Evolutionary conservation across 2,113 vertebrate genomes (phyloP).

Genomic region (Sardina pilchardus): DNA sequence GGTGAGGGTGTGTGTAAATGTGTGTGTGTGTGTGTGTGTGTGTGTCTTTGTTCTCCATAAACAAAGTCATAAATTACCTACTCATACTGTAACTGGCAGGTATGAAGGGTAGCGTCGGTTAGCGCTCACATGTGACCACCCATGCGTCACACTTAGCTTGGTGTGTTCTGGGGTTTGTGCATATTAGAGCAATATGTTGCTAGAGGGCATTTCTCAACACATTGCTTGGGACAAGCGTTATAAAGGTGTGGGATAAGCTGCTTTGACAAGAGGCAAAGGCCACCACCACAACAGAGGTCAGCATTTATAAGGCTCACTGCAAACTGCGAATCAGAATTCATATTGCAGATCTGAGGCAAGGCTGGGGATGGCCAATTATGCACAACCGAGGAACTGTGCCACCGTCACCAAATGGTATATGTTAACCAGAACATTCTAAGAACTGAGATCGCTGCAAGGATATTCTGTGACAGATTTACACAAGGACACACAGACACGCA

Average conservation of each 20-base stretch:
- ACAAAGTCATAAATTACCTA: too few species aligned
- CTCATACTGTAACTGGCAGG: too few species aligned
- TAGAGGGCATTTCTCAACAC: neutral
- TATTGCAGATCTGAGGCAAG: neutral
- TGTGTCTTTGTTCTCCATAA: too few species aligned
- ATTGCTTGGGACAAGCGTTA: neutral
- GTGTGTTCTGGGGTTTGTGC: conserved; percentile 25
- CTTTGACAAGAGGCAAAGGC: neutral
- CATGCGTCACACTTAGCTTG: neutral
- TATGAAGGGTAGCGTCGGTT: too few species aligned
- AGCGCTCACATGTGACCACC: neutral
- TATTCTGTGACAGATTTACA: neutral
- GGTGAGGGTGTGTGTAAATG: too few species aligned
- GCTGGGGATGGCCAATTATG: too few species aligned
- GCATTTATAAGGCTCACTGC: neutral
- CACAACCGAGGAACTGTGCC: too few species aligned
- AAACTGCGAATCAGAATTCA: too few species aligned
- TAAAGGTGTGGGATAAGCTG: neutral
- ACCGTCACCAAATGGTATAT: too few species aligned
- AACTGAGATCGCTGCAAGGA: too few species aligned
- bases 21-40: conserved; percentile 1
- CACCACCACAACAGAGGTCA: neutral
- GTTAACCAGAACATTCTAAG: neutral
- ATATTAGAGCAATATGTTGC: neutral
- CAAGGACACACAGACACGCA: neutral